A percentile compares a stretch with the other conserved stretches of the same genome.
phyloP scores from a whole-genome alignment of 2,888 invertebrate genomes.

The Chrysomela aeneicollis region DNA sequence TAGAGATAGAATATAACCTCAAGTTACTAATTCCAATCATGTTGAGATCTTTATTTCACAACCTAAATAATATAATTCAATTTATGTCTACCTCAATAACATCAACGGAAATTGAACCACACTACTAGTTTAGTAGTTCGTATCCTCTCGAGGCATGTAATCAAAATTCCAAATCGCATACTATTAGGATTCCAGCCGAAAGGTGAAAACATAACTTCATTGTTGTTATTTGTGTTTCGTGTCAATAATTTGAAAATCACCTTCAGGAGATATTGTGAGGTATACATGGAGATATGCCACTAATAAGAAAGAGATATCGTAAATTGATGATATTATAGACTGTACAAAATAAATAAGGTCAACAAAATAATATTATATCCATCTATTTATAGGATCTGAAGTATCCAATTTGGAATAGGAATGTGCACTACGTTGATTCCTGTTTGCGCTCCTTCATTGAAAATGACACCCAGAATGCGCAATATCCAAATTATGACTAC shows the following conservation, averaged over 20 bases:
- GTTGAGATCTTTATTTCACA: neutral
- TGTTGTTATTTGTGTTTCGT: conserved; percentile 27
- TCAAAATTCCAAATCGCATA: conserved; percentile 25
- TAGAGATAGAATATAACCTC: neutral
- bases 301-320: neutral
- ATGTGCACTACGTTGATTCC: too few relatives aligned
- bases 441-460: too few relatives aligned
- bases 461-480: too few relatives aligned
- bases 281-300: neutral
- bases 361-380: too few relatives aligned
- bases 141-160: conserved; percentile 10
- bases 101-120: neutral
- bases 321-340: neutral
- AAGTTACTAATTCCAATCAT: neutral
- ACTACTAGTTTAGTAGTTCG: conserved; percentile 10
- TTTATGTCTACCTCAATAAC: neutral
- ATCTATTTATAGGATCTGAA: too few relatives aligned
- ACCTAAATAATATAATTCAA: neutral
- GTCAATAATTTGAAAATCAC: conserved; percentile 25
- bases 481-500: too few relatives aligned
- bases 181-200: conserved; percentile 26
- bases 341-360: neutral
- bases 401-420: too few relatives aligned
- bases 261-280: conserved; percentile 5
- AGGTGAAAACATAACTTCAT: conserved; percentile 21